These are phyloP conservation scores for Pollenia griseotomentosa DNA, from an alignment of 2,888 invertebrate species.

Conservation along the genomic window DNA sequence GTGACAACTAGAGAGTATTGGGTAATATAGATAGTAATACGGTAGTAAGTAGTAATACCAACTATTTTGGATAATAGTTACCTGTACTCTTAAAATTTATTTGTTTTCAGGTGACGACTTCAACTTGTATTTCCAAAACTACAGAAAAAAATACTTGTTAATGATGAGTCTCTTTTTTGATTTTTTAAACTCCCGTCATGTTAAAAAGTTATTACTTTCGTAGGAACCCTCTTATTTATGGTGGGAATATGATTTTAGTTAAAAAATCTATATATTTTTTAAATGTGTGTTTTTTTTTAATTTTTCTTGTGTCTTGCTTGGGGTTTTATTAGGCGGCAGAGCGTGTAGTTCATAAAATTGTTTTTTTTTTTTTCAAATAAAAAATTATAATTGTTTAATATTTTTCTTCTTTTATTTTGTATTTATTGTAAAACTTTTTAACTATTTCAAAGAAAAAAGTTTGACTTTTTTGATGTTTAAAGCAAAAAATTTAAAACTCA, in stretches of 20 bases:
- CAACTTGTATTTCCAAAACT: constrained; percentile 17
- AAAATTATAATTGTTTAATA: constrained; percentile 46
- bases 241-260: constrained; percentile 72
- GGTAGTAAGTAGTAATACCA: constrained; percentile 13
- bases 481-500: constrained; percentile 4
- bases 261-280: constrained; percentile 39
- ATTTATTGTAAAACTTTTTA: constrained; percentile 18
- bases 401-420: constrained; percentile 33
- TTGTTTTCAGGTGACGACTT: constrained; percentile 23
- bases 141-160: constrained; percentile 48
- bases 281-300: constrained; percentile 15
- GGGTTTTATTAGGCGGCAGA: constrained; percentile 69
- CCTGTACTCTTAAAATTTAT: constrained; percentile 35
- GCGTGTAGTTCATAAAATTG: constrained; percentile 68
- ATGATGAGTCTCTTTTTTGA: constrained; percentile 67
- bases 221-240: constrained; percentile 69
- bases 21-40: not conserved
- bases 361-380: constrained; percentile 30
- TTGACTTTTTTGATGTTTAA: not conserved
- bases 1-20: constrained; percentile 19
- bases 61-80: not conserved
- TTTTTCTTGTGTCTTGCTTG: constrained; percentile 5
- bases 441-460: constrained; percentile 19
- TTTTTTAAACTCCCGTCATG: constrained; percentile 68
- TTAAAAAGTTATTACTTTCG: constrained; percentile 70